These are phyloP conservation scores for Neogobius melanostomus DNA, from an alignment of 2,113 vertebrate genomes.

Conservation along the genomic window DNA sequence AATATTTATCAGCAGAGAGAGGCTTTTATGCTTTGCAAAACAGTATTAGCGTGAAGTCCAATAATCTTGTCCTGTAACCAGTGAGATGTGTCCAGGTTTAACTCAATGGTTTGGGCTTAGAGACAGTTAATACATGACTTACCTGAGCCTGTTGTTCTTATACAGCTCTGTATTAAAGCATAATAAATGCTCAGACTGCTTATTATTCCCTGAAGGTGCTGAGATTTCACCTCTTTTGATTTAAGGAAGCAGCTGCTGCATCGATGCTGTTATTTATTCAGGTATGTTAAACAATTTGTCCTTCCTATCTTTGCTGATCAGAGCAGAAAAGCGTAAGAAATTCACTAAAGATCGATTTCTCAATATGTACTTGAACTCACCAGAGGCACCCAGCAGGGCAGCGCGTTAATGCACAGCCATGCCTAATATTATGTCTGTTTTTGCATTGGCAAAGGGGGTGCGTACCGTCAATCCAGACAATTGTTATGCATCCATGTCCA, in stretches of 20 bases:
- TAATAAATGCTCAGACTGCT: conserved; percentile 29
- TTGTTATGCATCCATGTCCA: conserved; percentile 68
- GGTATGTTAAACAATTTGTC: conserved; percentile 82
- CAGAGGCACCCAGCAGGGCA: conserved; percentile 54
- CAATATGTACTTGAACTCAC: conserved; percentile 95
- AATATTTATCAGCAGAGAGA: conserved; percentile 99
- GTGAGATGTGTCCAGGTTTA: conserved; percentile 60
- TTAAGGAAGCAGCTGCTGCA: conserved; percentile 36
- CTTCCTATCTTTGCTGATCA: conserved; percentile 91
- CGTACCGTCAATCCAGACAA: conserved; percentile 62
- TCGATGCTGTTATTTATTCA: conserved; percentile 77
- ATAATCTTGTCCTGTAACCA: conserved; percentile 76
- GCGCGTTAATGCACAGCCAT: conserved; percentile 44
- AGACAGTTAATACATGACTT: conserved; percentile 38
- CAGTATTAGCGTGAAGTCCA: conserved; percentile 94
- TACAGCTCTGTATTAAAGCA: conserved; percentile 3
- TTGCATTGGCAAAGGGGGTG: conserved; percentile 34
- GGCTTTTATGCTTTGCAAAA: conserved; percentile 99
- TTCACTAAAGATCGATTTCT: conserved; percentile 95
- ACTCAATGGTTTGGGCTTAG: conserved; percentile 47
- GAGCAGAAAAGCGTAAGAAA: conserved; percentile 93
- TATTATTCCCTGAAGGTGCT: conserved; percentile 39
- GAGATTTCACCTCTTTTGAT: conserved; percentile 56
- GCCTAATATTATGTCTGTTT: conserved; percentile 26
- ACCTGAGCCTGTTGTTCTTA: conserved; percentile 18